Percentiles rank a stretch among this genome's conserved stretches.
These are phyloP conservation scores for Tupiocoris notatus DNA, from an alignment of 2,888 invertebrate genomes.

Conservation along the genomic window DNA sequence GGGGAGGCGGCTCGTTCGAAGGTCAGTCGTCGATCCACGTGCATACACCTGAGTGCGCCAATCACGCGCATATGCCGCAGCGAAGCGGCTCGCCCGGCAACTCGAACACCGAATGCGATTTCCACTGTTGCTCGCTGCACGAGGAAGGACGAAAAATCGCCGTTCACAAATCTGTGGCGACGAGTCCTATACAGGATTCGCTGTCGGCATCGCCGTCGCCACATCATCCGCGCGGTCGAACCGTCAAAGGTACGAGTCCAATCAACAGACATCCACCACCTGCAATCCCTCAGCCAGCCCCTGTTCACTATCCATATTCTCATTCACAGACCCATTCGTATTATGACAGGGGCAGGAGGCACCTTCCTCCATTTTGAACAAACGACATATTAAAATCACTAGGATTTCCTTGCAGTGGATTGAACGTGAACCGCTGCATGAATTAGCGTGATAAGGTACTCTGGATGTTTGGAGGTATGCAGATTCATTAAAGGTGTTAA, in stretches of 20 bases:
- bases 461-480: too few species aligned
- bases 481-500: too few species aligned
- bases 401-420: neutral
- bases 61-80: conserved; percentile 63
- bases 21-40: conserved; percentile 69
- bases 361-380: neutral
- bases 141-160: conserved; percentile 89
- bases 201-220: conserved; percentile 50
- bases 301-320: conserved; percentile 10
- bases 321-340: neutral
- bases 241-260: conserved; percentile 25
- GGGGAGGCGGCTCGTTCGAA: conserved; percentile 62
- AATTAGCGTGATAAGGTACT: too few species aligned
- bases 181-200: conserved; percentile 76
- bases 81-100: conserved; percentile 61
- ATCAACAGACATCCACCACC: neutral
- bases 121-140: conserved; percentile 92
- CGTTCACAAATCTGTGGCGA: conserved; percentile 88
- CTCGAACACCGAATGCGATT: conserved; percentile 76
- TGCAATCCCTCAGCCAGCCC: neutral
- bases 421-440: neutral
- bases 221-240: conserved; percentile 52
- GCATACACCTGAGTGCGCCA: conserved; percentile 78
- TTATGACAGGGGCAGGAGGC: neutral
- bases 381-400: neutral